Evolutionary conservation across 2,797 vertebrate species (phyloP).

Genomic region (Fringilla coelebs): DNA sequence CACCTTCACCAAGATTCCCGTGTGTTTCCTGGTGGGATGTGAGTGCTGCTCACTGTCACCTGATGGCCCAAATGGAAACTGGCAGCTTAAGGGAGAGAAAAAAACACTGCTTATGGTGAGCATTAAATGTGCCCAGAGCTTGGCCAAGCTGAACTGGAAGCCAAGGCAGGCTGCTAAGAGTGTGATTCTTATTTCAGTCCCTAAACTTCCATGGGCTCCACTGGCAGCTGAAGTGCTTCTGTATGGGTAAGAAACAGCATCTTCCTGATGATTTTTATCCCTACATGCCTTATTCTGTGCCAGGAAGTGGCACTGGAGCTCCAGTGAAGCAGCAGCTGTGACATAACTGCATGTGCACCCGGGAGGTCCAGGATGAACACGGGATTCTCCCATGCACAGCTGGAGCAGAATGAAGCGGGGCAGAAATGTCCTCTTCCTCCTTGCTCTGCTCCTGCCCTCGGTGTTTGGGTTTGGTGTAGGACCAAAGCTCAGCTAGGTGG

Average conservation of each 20-base stretch:
- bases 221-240: not conserved
- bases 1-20: not conserved
- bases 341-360: not conserved
- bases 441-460: not conserved
- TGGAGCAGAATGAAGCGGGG: not conserved
- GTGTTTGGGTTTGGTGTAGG: not conserved
- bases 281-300: not conserved
- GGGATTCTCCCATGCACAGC: not conserved
- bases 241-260: not conserved
- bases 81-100: not conserved
- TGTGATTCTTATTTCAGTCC: not conserved
- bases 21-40: rapidly evolving
- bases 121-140: rapidly evolving
- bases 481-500: not conserved
- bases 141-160: not conserved
- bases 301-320: not conserved
- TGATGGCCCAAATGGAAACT: not conserved
- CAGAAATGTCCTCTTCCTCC: not conserved
- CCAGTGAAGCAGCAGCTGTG: not conserved
- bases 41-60: not conserved
- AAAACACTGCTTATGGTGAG: not conserved
- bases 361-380: not conserved
- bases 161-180: not conserved
- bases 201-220: not conserved
- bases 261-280: not conserved